Evolutionary conservation across 1,140 invertebrate genomes (phyloP), one percentile per base, ranked within the genome.

Genomic region (Goniozus legneri): DNA sequence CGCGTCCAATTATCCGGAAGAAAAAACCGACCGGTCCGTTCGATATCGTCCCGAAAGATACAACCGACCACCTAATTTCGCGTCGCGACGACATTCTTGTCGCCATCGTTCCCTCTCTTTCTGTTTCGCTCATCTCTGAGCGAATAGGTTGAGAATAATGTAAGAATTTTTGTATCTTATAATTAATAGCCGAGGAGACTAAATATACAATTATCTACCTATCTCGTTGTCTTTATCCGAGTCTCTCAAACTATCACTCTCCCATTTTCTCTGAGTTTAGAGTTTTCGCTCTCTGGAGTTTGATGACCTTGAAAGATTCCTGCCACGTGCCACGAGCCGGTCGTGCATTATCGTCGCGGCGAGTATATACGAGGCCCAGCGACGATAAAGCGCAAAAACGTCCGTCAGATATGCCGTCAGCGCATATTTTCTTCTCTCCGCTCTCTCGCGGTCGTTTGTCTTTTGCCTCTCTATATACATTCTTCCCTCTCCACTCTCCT

Each of bases 291-390:
- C 4, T 27, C 24, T 8, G 24, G 30, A 33, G 43, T 50, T 47
- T 40, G 43, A 46, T 10, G 48, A 50, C 44, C 48, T 45, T 35
- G n/a, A 44, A 15, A 13, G 18, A 36, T 47, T 33, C 20, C 44
- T n/a, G 37, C 30, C 48, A 47, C 48, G 48, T 50, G 36, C 44
- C 48, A 18, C 20, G 21, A 40, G n/a, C n/a, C n/a, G 46, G 33
- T 50, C 48, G 31, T 47, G 48, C 44, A 47, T 46, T 50, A 46
- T 47, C 48, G 45, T 33, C 20, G 14, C 14, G 24, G 12, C 21
- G 22, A 39, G 34, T 18, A 46, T 18, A 21, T 27, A 10, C 15
- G 48, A 46, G 31, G 35, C 13, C 40, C 27, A 37, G 19, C 7
- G 15, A 30, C 19, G 43, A 50, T 40, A 35, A 50, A 35, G 39